phyloP scores from a whole-genome alignment of 2,888 invertebrate genomes.

The Brachylomia viminalis region DNA sequence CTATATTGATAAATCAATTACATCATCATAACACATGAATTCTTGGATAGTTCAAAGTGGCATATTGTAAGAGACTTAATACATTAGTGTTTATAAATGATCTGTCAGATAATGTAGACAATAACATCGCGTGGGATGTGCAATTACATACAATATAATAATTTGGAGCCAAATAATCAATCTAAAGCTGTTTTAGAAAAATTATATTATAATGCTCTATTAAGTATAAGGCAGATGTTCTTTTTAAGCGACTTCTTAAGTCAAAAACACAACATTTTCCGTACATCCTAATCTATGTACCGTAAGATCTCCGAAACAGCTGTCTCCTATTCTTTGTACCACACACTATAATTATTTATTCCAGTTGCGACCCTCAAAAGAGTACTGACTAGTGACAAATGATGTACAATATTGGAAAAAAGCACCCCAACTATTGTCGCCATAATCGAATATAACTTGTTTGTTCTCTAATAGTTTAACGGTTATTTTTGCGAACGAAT shows the following conservation, averaged over 20 bases:
- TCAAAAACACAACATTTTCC: too few relatives aligned
- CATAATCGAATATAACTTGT: conserved; percentile 73
- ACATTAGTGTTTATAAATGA: conserved; percentile 41
- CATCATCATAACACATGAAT: conserved; percentile 19
- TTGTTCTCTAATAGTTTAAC: conserved; percentile 79
- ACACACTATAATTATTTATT: conserved; percentile 75
- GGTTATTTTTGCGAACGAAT: conserved; percentile 69
- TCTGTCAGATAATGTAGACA: conserved; percentile 24
- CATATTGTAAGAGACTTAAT: conserved; percentile 39
- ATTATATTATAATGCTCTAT: not conserved
- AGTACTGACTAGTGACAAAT: conserved; percentile 85
- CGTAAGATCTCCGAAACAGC: conserved; percentile 29
- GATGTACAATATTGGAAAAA: conserved; percentile 86
- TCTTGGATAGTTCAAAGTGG: conserved; percentile 29
- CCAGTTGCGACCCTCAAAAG: conserved; percentile 78
- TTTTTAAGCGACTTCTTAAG: too few relatives aligned
- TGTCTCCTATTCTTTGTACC: conserved; percentile 55
- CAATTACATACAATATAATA: conserved; percentile 21
- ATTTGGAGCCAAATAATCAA: conserved; percentile 34
- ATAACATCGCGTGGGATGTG: conserved; percentile 42
- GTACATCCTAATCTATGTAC: not conserved
- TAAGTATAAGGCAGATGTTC: conserved; percentile 7
- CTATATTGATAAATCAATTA: conserved; percentile 31
- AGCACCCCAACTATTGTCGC: conserved; percentile 77
- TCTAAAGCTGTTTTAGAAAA: not conserved